Evolutionary conservation across 2,888 invertebrate genomes (phyloP), one percentile per base, ranked within the genome.

Genomic region (Argyra leucocephala): DNA sequence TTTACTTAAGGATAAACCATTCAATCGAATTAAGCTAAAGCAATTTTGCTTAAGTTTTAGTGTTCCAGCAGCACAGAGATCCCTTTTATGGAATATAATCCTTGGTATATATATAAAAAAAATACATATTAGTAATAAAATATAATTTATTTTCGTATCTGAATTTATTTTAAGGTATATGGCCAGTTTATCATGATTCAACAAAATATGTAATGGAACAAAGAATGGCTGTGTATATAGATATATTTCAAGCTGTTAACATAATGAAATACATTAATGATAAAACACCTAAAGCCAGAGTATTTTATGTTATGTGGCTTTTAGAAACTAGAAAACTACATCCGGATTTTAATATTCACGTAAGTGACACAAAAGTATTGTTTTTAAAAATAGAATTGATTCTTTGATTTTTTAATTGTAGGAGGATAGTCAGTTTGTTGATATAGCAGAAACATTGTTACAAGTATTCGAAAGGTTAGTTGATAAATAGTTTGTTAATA

Each of bases 41-140:
- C 91, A 93, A 74, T 95, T 94, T 76, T 91, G 92, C 73, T 80
- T 92, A 64, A 83, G 91, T 67, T 94, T 91, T 75, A 88, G 90
- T 0, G 89, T 95, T 21, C 94, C 95, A 6, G 85, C 87, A 18
- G 84, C 88, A 6, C 89, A 93, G 71, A 85, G 94, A 7, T 72
- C 71, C 60, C 82, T 90, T 64, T 83, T 95, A 21, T 95, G 94
- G 94, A 92, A 93, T 81, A 84, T 94, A 57, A 82, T 94, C 63
- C 80, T 95, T 71, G 91, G 91, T 88, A 78, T 73, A 12, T 64
- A 3, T 59, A 24, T 6, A 22, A 36, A 6, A 26, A 22, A 62
- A 36, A 37, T n/a, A 36, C 15, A 24, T 57, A n/a, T n/a, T 9
- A n/a, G n/a, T 31, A n/a, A 23, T 59, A 24, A 18, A 21, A 24